A percentile compares a stretch with the other conserved stretches of the same genome.
Conservation (phyloP, 1,140 invertebrate species). For the Drosophila nasuta region DNA sequence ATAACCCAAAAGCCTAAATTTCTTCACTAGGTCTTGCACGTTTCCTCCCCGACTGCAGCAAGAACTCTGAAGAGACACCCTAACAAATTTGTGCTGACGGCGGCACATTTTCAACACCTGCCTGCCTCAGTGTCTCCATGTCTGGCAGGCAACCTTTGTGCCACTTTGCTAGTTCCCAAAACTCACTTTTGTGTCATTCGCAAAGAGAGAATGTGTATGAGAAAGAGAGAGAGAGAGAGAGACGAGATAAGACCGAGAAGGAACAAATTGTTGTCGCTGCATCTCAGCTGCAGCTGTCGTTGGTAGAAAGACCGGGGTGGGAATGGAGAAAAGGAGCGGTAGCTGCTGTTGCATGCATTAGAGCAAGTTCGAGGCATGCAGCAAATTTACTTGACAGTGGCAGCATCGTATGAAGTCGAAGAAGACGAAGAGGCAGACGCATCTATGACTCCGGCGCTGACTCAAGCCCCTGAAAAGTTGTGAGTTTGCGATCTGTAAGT, state of each 20-base stretch:
- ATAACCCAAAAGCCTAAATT: constrained; percentile 71
- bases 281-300: constrained; percentile 47
- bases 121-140: constrained; percentile 68
- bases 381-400: constrained; percentile 75
- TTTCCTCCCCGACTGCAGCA: constrained; percentile 18
- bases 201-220: not conserved
- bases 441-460: constrained; percentile 30
- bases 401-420: constrained; percentile 3
- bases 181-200: constrained; percentile 79
- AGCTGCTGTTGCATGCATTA: constrained; percentile 73
- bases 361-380: constrained; percentile 77
- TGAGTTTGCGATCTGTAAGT: constrained; percentile 61
- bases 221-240: constrained; percentile 1
- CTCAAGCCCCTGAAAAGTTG: constrained; percentile 3
- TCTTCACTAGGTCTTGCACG: constrained; percentile 35
- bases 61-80: constrained; percentile 46
- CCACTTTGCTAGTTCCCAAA: constrained; percentile 81
- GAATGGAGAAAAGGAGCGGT: constrained; percentile 14
- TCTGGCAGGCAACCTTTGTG: constrained; percentile 76
- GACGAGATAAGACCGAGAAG: constrained; percentile 52
- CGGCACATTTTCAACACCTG: constrained; percentile 82
- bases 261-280: constrained; percentile 70
- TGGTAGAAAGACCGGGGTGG: not conserved
- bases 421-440: constrained; percentile 34
- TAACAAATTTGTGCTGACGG: constrained; percentile 63